A percentile compares a stretch with the other conserved stretches of the same genome.
These are phyloP conservation scores for Brachionus koreanus DNA, from an alignment of 1,140 invertebrate species.

Conservation along the genomic window DNA sequence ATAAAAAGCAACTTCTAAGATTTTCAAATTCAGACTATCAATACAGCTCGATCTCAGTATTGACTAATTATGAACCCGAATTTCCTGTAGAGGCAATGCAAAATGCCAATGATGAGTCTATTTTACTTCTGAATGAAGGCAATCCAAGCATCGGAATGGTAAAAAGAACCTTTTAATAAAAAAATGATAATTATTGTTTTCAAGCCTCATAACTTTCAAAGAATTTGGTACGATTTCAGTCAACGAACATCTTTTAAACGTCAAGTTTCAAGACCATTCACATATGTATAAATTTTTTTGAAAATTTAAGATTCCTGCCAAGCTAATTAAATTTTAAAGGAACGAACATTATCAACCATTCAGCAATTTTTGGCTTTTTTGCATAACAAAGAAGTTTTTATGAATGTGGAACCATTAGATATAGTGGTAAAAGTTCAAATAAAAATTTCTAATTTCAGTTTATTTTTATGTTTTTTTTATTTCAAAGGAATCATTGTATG, in stretches of 20 bases:
- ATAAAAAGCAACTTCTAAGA: constrained; percentile 8
- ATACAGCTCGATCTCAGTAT: background rate
- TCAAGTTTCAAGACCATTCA: constrained; percentile 38
- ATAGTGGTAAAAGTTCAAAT: constrained; percentile 13
- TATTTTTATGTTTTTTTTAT: background rate
- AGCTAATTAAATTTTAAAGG: background rate
- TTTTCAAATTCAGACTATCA: constrained; percentile 26
- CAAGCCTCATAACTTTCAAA: constrained; percentile 36
- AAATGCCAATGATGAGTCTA: background rate
- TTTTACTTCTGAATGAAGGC: constrained; percentile 21
- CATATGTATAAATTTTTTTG: background rate
- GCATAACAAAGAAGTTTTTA: background rate
- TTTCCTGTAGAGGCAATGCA: background rate
- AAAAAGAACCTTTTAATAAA: background rate
- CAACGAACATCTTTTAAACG: constrained; percentile 30
- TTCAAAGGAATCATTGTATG: constrained; percentile 30
- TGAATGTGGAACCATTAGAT: background rate
- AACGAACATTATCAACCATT: constrained; percentile 15
- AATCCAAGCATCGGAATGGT: constrained; percentile 29
- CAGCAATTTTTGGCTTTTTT: constrained; percentile 38
- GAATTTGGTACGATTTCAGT: constrained; percentile 36
- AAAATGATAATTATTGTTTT: background rate
- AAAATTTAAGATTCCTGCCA: background rate
- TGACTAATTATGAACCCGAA: constrained; percentile 29
- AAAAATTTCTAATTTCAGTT: background rate